Evolutionary conservation across 2,888 invertebrate species (phyloP).

Genomic region (Sipunculus nudus): DNA sequence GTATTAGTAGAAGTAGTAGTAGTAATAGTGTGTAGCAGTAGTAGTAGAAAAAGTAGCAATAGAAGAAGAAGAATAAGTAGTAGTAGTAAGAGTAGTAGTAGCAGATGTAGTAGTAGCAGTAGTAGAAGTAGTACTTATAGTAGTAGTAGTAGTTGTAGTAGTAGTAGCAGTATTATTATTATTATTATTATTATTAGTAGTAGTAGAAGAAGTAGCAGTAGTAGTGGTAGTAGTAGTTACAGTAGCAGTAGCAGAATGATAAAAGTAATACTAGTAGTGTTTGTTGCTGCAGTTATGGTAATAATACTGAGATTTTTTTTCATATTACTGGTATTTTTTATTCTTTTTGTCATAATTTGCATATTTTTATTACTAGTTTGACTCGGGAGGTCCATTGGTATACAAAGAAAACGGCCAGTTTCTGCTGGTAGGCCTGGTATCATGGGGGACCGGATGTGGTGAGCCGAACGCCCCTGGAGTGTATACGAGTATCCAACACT

Average conservation of each 20-base stretch:
- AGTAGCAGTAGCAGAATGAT: background rate
- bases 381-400: no score
- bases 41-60: slow-evolving; percentile 7
- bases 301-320: no score
- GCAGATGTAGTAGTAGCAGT: slow-evolving; percentile 5
- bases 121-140: slow-evolving; percentile 1
- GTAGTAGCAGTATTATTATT: background rate
- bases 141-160: slow-evolving; percentile 4
- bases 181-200: background rate
- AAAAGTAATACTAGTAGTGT: background rate
- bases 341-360: no score
- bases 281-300: background rate
- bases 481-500: no score
- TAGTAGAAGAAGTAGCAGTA: slow-evolving; percentile 1
- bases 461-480: no score
- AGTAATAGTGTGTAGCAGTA: slow-evolving; percentile 2
- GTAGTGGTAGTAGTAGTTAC: slow-evolving; percentile 1
- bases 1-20: slow-evolving; percentile 5
- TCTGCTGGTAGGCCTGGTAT: no score
- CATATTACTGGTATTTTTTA: no score
- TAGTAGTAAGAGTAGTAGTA: slow-evolving; percentile 9
- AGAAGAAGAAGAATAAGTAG: slow-evolving; percentile 4
- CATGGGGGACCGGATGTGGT: no score
- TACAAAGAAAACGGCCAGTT: no score
- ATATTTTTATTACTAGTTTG: no score